Conservation (phyloP, 2,797 vertebrate species). For the Ctenopoma kingsleyae region DNA sequence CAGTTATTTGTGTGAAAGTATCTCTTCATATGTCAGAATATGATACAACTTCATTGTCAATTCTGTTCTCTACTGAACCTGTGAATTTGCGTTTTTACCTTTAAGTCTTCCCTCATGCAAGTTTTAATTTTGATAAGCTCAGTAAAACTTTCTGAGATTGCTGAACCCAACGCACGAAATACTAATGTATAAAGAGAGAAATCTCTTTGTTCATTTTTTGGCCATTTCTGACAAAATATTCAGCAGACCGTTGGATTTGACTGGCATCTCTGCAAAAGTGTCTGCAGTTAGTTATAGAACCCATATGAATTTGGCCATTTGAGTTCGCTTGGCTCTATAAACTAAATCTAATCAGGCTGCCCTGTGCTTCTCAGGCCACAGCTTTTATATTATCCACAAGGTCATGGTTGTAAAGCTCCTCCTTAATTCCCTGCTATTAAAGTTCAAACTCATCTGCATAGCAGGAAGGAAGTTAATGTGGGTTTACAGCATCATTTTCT, state of each 20-base stretch:
- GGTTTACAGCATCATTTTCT: constrained; percentile 71
- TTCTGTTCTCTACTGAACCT: background rate
- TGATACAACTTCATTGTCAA: no score
- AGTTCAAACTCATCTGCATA: constrained; percentile 74
- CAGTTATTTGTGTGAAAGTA: no score
- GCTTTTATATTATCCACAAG: constrained; percentile 70
- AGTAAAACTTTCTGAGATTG: background rate
- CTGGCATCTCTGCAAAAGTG: constrained; percentile 29
- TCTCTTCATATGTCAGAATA: no score
- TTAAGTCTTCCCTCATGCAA: background rate
- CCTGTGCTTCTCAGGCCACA: constrained; percentile 36
- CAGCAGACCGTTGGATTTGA: constrained; percentile 14
- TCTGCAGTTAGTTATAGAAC: constrained; percentile 63
- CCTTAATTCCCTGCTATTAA: constrained; percentile 66
- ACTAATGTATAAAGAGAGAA: background rate
- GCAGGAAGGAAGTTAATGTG: constrained; percentile 60
- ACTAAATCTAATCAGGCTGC: constrained; percentile 65
- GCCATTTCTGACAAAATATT: background rate
- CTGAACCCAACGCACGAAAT: background rate
- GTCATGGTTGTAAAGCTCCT: constrained; percentile 72
- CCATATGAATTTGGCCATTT: constrained; percentile 66
- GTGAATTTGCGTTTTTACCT: background rate
- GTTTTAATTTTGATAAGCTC: background rate
- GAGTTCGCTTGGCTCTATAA: constrained; percentile 61
- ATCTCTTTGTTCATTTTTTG: background rate